A percentile compares a stretch with the other conserved stretches of the same genome.
Conservation (phyloP, 2,797 vertebrate genomes). For the Microctenopoma steveboyesi region DNA sequence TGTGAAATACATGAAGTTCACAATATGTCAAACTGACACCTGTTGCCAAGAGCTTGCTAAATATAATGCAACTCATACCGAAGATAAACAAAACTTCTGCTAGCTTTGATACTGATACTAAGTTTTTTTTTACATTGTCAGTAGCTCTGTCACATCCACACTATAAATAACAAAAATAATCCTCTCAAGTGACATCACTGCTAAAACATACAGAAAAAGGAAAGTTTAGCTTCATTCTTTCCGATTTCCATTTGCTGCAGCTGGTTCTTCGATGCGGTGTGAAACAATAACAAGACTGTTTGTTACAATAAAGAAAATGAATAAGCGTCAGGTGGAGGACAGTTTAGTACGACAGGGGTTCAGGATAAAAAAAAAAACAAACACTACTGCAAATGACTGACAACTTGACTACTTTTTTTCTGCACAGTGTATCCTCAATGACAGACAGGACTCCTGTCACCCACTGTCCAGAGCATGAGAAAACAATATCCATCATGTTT, state of each 20-base stretch:
- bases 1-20: not conserved
- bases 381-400: conserved; percentile 53
- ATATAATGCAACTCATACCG: conserved; percentile 6
- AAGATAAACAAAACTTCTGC: conserved; percentile 11
- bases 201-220: not conserved
- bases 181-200: not conserved
- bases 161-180: conserved; percentile 2
- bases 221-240: conserved; percentile 4
- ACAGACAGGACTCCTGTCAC: conserved; percentile 53
- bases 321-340: conserved; percentile 34
- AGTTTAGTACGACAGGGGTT: conserved; percentile 30
- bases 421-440: conserved; percentile 41
- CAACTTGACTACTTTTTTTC: conserved; percentile 52
- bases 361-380: conserved; percentile 30
- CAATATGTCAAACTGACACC: conserved; percentile 2
- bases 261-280: conserved; percentile 26
- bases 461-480: conserved; percentile 42
- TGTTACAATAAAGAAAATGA: conserved; percentile 24
- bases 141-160: conserved; percentile 6
- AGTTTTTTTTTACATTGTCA: conserved; percentile 2
- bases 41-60: not conserved
- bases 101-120: not conserved
- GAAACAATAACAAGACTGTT: conserved; percentile 12
- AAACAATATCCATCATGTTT: conserved; percentile 64
- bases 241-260: conserved; percentile 1